Evolutionary conservation across 2,113 vertebrate genomes (phyloP).

Genomic region (Oriolus oriolus): DNA sequence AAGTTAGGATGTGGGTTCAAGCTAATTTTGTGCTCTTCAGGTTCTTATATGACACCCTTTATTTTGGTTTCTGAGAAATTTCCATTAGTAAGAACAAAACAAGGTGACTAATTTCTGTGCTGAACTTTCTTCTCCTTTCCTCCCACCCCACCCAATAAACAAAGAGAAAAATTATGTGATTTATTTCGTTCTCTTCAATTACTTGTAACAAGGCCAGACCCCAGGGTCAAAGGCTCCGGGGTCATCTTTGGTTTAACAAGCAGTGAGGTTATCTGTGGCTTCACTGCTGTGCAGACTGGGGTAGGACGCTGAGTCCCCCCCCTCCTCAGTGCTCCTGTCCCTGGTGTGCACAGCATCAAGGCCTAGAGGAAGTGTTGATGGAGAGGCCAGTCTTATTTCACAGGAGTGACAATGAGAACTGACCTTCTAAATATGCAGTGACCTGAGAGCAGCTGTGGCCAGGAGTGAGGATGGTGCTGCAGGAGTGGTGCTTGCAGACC

Average conservation of each 20-base stretch:
- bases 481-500: neutral
- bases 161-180: slow-evolving; percentile 14
- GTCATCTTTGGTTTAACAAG: neutral
- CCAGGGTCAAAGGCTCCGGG: neutral
- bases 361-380: neutral
- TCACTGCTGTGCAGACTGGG: neutral
- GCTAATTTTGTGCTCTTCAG: slow-evolving; percentile 23
- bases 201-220: neutral
- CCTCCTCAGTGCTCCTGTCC: neutral
- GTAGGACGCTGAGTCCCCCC: too few relatives aligned
- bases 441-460: fast-evolving
- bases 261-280: neutral
- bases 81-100: slow-evolving; percentile 47
- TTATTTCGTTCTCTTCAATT: slow-evolving; percentile 36
- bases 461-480: neutral
- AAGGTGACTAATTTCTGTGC: slow-evolving; percentile 24
- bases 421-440: neutral
- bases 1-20: slow-evolving; percentile 49
- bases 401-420: neutral
- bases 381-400: neutral
- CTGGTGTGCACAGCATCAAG: neutral
- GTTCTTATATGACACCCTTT: slow-evolving; percentile 17
- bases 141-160: neutral
- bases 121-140: slow-evolving; percentile 17
- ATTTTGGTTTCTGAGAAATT: slow-evolving; percentile 53